Base-by-base conservation (phyloP, 2,888 invertebrate species). In the Agriopis aurantiaria region DNA sequence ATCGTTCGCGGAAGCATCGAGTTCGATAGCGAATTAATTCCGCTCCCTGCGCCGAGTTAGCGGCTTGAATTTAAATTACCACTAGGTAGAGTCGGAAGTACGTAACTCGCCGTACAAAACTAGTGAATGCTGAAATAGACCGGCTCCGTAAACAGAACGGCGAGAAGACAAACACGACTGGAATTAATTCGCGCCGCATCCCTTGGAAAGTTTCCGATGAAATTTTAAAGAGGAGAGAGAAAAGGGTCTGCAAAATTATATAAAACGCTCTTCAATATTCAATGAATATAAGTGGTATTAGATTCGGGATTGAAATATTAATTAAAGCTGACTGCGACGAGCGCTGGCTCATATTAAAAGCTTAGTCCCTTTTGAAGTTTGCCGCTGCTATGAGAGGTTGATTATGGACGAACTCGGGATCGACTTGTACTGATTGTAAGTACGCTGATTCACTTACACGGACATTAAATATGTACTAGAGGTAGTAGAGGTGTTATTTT, bases 171-270 rank as follows among this genome's bases (percentile, higher is more conserved):
- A 60, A 72, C 72, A 72, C 64, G 61, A 68, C 41, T 65, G 65
- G 65, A 71, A 73, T 71, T 64, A 69, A 73, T 72, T 63, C 51
- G 49, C 67, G 23, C 70, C 68, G 63, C 64, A 60, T 65, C 68
- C 55, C 57, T 59, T 65, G 74, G 48, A 79, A 78, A 82, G 72
- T 82, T 80, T 68, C 51, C 72, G 69, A 81, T 82, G 73, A 80
- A 80, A 83, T 75, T 80, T 81, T 78, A 80, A 82, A 80, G 72
- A 75, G 80, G 74, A 67, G 46, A 69, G 62, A 70, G 74, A 73
- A 70, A 71, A 74, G 77, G 79, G 77, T 77, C 72, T 73, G 61
- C 69, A 57, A 65, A 73, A 71, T 81, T 74, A 76, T 77, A 80
- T 78, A 75, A 81, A 78, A 76, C 73, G 71, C 66, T 70, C 68